Conservation (phyloP, 2,797 vertebrate genomes). For the Melanogrammus aeglefinus region DNA sequence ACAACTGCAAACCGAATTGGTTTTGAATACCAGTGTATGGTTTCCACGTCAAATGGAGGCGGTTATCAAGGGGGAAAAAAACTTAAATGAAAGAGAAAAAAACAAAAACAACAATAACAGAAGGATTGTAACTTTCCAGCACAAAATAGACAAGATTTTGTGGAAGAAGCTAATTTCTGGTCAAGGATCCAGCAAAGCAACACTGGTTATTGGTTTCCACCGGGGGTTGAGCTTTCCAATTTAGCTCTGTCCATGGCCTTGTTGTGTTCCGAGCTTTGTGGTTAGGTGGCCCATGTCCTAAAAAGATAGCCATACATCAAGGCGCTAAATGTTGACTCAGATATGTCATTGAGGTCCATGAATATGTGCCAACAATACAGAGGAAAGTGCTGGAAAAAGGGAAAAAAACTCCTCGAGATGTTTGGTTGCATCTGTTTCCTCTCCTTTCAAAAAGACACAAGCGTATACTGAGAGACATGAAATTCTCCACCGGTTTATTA, state of each 20-base stretch:
- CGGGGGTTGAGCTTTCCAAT: constrained; percentile 55
- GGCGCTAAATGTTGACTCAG: constrained; percentile 65
- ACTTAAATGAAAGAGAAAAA: not conserved
- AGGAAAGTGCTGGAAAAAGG: constrained; percentile 23
- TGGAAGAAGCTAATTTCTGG: constrained; percentile 47
- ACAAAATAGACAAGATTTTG: not conserved
- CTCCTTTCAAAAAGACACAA: not conserved
- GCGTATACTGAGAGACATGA: not conserved
- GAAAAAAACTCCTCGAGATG: not conserved
- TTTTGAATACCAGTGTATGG: not conserved
- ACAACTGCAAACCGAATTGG: constrained; percentile 9
- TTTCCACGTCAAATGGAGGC: not conserved
- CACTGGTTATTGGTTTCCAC: constrained; percentile 45
- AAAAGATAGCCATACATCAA: constrained; percentile 76
- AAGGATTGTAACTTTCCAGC: not conserved
- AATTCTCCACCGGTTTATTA: not conserved
- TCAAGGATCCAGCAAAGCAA: constrained; percentile 12
- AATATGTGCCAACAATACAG: constrained; percentile 52
- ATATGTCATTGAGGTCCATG: constrained; percentile 67
- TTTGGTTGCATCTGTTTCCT: not conserved
- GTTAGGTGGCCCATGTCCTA: constrained; percentile 60
- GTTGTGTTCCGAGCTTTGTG: constrained; percentile 61
- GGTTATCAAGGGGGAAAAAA: not conserved
- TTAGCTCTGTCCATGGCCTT: constrained; percentile 64
- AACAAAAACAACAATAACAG: not conserved